Base-by-base conservation (phyloP, 2,113 vertebrate genomes). In the Tapirus terrestris region DNA sequence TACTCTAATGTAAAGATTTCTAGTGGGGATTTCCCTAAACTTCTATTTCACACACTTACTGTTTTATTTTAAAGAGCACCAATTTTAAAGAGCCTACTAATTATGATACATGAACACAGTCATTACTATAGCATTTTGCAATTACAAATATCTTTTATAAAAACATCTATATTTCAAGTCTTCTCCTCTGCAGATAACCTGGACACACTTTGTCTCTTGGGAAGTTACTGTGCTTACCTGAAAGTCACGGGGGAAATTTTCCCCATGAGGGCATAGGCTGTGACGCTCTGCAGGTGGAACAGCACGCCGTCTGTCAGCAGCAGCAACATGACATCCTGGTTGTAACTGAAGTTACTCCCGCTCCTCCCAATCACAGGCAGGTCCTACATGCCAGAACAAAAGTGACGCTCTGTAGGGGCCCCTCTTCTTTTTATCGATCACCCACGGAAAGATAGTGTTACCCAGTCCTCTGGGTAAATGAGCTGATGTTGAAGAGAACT, bases 271-370 rank as follows among this genome's bases (percentile, higher is more conserved):
- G 99, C 99, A 0, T 99, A 99, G 4, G 99, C 99, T 0, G 99
- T 99, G 95, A 99, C 99, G 2, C 99, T 99, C 98, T 99, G 99
- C 18, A 99, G 98, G 98, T 99, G 99, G 98, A 99, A 99, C 33
- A 99, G 98, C 20, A 96, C 97, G 0, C 99, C 99, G 0, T 99
- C 99, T 0, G 99, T 99, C 70, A 99, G 98, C 8, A 99, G 99
- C 72, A 99, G 98, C 73, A 99, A 36, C 2, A 99, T 51, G 0
- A 99, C 77, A 8, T 99, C 99, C 89, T 99, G 99, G 77, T 96
- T 99, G 96, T 99, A 99, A 83, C 82, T 98, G 98, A 99, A 99
- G 94, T 98, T 99, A 25, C 53, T 99, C 0, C 99, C 99, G 1
- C 98, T 99, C 75, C 98, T 99, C 20, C 99, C 99, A 5, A 99